Base-by-base conservation (phyloP, 37 sponge, comb jelly and placozoan genomes). In the Chondrilla cf. caribensis region DNA sequence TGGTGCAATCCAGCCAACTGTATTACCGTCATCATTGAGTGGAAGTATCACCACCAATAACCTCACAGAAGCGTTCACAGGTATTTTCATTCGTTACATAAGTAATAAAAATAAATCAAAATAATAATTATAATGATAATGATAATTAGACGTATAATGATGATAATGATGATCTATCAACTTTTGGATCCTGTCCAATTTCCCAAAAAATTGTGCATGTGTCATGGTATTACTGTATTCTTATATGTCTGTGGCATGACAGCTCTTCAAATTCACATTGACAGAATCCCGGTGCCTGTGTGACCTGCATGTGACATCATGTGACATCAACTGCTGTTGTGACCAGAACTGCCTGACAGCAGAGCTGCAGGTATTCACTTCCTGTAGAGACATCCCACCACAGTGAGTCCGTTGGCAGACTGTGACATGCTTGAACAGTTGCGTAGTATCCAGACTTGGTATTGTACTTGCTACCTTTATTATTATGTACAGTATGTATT, bases 231-330 rank as follows among this genome's bases (percentile, higher is more conserved):
- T 6, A 6, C 6, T 47, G 51, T 47, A 47, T 47, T 14, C 11
- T 47, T 60, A 60, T 22, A 28, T 28, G 28, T 60, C 15, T 60
- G 64, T 60, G 29, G 22, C 7, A 60, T 21, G 7, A 21, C 15
- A 6, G 7, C 29, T 28, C 15, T 15, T 26, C 15, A 21, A 21
- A 5, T 22, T 60, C 29, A 26, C 29, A 19, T 26, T 60, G 24
- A 7, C 40, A 70, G 71, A 29, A 6, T 70, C 71, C 38, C 37
- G 19, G 6, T 70, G 71, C 18, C 5, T 29, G 29, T 70, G 71
- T 70, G 71, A 70, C 71, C 38, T 70, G 31, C 71, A 37, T 70
- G 71, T 70, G 71, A 70, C 71, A 38, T 70, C 71, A 70, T 70
- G 71, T 70, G 71, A 70, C 71, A 14, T 70, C 5, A 70, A 70